Evolutionary conservation across 2,888 invertebrate genomes (phyloP).

Genomic region (Coelopa pilipes): DNA sequence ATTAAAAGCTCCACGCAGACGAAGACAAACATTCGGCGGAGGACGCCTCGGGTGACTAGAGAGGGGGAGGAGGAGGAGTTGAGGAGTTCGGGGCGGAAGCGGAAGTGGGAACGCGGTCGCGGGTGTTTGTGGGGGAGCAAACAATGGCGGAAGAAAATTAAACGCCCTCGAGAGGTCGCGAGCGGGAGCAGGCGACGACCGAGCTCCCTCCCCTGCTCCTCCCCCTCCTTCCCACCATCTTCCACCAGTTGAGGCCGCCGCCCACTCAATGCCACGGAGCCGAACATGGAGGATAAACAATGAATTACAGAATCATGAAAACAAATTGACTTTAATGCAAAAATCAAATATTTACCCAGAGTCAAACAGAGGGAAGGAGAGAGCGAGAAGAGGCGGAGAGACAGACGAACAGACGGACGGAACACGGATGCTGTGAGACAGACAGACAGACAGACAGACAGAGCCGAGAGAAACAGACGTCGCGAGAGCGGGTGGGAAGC

Average conservation of each 20-base stretch:
- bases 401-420: not conserved
- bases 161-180: conserved; percentile 28
- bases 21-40: conserved; percentile 24
- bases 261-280: conserved; percentile 9
- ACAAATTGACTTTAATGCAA: conserved; percentile 67
- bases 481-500: not conserved
- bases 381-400: conserved; percentile 34
- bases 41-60: conserved; percentile 2
- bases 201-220: not conserved
- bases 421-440: no score
- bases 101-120: not conserved
- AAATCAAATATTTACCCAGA: conserved; percentile 67
- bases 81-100: not conserved
- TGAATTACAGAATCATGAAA: conserved; percentile 68
- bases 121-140: not conserved
- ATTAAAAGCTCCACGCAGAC: conserved; percentile 29
- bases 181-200: not conserved
- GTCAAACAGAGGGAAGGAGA: conserved; percentile 43
- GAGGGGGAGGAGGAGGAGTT: not conserved
- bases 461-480: no score
- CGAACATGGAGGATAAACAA: conserved; percentile 57
- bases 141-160: conserved; percentile 32
- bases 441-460: no score
- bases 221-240: not conserved
- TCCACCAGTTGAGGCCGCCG: not conserved